Base-by-base conservation (phyloP, 37 sponge, comb jelly and placozoan genomes). In the Cliona cf. orientalis region DNA sequence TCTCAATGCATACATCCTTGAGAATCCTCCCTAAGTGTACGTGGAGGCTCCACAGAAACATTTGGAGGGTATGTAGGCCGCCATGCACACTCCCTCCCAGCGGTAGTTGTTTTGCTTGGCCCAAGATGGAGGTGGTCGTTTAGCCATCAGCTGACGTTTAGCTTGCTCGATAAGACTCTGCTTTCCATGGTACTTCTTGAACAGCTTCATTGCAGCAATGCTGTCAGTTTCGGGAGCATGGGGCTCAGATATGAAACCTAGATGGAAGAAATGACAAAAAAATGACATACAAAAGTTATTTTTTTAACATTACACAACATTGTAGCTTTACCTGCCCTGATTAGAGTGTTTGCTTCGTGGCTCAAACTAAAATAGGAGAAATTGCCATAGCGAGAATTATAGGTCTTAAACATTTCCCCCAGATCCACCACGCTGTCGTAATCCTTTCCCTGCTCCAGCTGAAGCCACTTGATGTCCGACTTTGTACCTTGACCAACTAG, bases 11-110 rank as follows among this genome's bases (percentile, higher is more conserved):
- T n/a, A n/a, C n/a, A n/a, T n/a, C n/a, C n/a, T n/a, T n/a, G n/a
- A n/a, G n/a, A n/a, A n/a, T n/a, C n/a, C n/a, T n/a, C n/a, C n/a
- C n/a, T n/a, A n/a, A n/a, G n/a, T n/a, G n/a, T n/a, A n/a, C n/a
- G n/a, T n/a, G n/a, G n/a, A n/a, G n/a, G n/a, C n/a, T n/a, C n/a
- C n/a, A n/a, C n/a, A n/a, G n/a, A n/a, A 34, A 60, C 79, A 86
- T 65, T 84, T 84, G 6, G 45, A 38, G 2, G 77, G 77, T 9
- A 34, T 36, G 72, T 59, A 79, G 43, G 73, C 86, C 33, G 79
- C 86, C 86, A 86, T 31, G 73, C 86, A 86, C 2, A 86, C 86
- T 17, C 86, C 86, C 36, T 86, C 86, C 25, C 35, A 78, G 29
- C 64, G 49, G 29, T 71, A 79, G 62, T 78, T 60, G 46, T 65